phyloP scores from a whole-genome alignment of 2,113 vertebrate species.

The Oenanthe melanoleuca region DNA sequence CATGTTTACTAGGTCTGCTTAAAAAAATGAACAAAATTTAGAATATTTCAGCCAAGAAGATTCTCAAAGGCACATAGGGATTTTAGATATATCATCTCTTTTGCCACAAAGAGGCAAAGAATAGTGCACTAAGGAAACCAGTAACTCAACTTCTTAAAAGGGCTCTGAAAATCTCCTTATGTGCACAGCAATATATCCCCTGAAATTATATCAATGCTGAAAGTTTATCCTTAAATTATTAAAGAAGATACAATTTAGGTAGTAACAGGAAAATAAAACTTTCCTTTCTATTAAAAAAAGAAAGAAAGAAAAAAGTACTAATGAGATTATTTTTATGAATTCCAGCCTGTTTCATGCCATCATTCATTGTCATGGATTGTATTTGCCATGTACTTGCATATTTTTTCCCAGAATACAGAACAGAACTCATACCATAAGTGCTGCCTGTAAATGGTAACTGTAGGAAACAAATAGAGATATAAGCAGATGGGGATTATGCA shows the following conservation, averaged over 20 bases:
- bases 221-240: not conserved
- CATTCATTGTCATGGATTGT: not conserved
- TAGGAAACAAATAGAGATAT: constrained; percentile 44
- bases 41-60: not conserved
- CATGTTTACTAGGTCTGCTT: not conserved
- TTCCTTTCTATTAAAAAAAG: not conserved
- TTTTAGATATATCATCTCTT: not conserved
- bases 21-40: not conserved
- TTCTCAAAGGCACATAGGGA: not conserved
- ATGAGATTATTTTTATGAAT: not conserved
- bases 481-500: constrained; percentile 62
- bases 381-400: not conserved
- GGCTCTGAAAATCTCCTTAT: not conserved
- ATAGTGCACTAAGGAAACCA: not conserved
- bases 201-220: not conserved
- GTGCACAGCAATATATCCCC: not conserved
- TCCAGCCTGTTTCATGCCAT: not conserved
- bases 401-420: constrained; percentile 23
- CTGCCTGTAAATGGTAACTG: constrained; percentile 62
- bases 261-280: not conserved
- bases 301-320: not conserved
- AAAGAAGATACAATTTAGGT: not conserved
- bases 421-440: constrained; percentile 53
- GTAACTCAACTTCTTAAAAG: not conserved
- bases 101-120: not conserved